Evolutionary conservation across 2,113 vertebrate species (phyloP), one percentile per base, ranked within the genome.

Genomic region (Piaya cayana): DNA sequence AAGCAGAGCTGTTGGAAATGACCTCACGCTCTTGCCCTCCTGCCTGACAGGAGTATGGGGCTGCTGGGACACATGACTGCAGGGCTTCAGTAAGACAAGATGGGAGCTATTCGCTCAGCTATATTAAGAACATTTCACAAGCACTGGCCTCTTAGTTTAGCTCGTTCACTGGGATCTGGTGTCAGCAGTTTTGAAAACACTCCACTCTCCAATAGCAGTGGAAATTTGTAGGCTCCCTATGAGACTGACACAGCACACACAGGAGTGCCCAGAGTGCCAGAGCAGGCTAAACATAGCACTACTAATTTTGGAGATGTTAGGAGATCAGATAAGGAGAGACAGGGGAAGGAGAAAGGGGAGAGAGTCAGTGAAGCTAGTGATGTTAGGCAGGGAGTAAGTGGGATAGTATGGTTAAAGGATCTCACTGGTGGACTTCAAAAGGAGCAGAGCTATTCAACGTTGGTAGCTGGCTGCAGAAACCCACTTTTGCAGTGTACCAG

Each of bases 101-200:
- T 94, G 91, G 65, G 81, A 96, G 58, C 90, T 92, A 94, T 94
- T 97, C 16, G 9, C 90, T 59, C 0, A 5, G 77, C 95, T 97
- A 97, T 96, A 96, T 96, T 97, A 97, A 94, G 96, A 96, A 94
- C 93, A 94, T 80, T 95, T 93, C 92, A 84, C 81, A 91, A 88
- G 88, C 94, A 88, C 82, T 2, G 6, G 71, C 64, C 90, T 92
- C 95, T 89, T 83, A 70, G 53, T 94, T 93, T 90, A 92, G 93
- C 92, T 95, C n/a, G 25, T 76, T 87, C 42, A 2, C 95, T 67
- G 81, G 87, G 89, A 92, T 97, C 90, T 75, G 64, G 92, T 97
- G 92, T 97, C 95, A 96, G 90, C 86, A 86, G 67, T 93, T 96
- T 95, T 95, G 88, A 96, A 94, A 93, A 92, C 92, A 93, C 86